Conservation (phyloP, 2,113 vertebrate genomes). For the Gobius niger region DNA sequence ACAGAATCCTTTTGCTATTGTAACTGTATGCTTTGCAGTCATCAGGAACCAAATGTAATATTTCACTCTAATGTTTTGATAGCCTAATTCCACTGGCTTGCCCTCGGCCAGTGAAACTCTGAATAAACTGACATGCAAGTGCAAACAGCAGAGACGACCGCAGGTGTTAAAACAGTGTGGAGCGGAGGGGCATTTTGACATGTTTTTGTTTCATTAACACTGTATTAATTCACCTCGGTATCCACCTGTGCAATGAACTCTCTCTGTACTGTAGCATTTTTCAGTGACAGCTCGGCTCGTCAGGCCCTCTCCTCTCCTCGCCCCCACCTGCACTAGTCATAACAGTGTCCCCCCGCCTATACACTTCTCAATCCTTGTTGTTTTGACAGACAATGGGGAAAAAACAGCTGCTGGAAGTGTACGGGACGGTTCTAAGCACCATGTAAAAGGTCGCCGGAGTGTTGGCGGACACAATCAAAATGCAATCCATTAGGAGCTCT, state of each 20-base stretch:
- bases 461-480: constrained; percentile 76
- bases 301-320: constrained; percentile 56
- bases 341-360: constrained; percentile 54
- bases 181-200: constrained; percentile 48
- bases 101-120: constrained; percentile 31
- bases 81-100: constrained; percentile 42
- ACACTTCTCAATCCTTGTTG: constrained; percentile 58
- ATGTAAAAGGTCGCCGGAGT: constrained; percentile 66
- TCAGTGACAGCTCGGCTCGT: constrained; percentile 69
- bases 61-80: constrained; percentile 48
- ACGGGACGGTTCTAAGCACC: constrained; percentile 62
- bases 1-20: constrained; percentile 27
- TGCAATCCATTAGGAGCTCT: constrained; percentile 83
- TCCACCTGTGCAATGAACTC: constrained; percentile 69
- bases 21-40: constrained; percentile 38
- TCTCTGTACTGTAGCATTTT: constrained; percentile 66
- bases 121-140: constrained; percentile 31
- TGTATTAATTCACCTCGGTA: constrained; percentile 79
- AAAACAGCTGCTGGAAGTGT: constrained; percentile 77
- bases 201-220: constrained; percentile 79
- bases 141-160: constrained; percentile 44
- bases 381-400: constrained; percentile 80
- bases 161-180: constrained; percentile 58
- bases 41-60: constrained; percentile 50
- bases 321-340: constrained; percentile 77